Conservation (phyloP, 2,888 invertebrate species). For the Dryococelus australis region DNA sequence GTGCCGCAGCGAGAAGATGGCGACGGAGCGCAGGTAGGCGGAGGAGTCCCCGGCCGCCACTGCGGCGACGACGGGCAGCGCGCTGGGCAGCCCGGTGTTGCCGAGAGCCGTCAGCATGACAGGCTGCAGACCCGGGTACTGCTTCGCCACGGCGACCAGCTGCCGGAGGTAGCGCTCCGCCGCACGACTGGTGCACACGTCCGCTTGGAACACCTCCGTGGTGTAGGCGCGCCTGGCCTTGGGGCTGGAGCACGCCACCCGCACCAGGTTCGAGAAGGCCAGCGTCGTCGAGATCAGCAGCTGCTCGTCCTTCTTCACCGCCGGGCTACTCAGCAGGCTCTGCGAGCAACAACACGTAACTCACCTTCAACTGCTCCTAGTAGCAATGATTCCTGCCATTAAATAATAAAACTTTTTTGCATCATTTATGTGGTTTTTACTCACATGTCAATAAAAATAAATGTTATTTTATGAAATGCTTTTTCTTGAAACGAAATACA, state of each 20-base stretch:
- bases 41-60: slow-evolving; percentile 36
- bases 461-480: no score
- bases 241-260: slow-evolving; percentile 53
- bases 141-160: slow-evolving; percentile 43
- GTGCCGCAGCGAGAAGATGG: slow-evolving; percentile 54
- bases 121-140: slow-evolving; percentile 47
- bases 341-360: background rate
- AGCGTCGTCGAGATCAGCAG: slow-evolving; percentile 50
- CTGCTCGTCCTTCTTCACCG: slow-evolving; percentile 47
- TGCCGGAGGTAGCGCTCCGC: slow-evolving; percentile 47
- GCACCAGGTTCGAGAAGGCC: slow-evolving; percentile 52
- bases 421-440: no score
- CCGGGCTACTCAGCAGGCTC: slow-evolving; percentile 34
- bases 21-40: slow-evolving; percentile 50
- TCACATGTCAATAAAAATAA: no score
- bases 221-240: slow-evolving; percentile 49
- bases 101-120: slow-evolving; percentile 53
- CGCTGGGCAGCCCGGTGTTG: slow-evolving; percentile 54
- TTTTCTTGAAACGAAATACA: no score
- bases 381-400: no score
- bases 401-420: no score
- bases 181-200: slow-evolving; percentile 47
- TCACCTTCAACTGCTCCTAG: no score
- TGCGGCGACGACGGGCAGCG: slow-evolving; percentile 49
- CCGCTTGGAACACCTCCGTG: slow-evolving; percentile 47